Evolutionary conservation across 2,888 invertebrate genomes (phyloP).

Genomic region (Atrina japonica): DNA sequence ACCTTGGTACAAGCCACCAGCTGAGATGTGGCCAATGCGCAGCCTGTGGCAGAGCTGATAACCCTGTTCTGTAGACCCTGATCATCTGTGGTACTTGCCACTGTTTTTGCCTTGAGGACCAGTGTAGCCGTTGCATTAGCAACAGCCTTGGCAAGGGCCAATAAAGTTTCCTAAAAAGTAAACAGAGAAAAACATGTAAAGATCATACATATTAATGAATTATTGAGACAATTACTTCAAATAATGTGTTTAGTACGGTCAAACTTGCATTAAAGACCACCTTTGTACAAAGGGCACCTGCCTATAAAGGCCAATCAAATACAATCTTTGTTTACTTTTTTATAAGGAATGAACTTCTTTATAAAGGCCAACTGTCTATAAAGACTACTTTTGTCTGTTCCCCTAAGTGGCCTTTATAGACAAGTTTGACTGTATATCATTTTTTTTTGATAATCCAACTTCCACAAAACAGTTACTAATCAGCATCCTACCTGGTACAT

Average conservation of each 20-base stretch:
- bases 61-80: slow-evolving; percentile 91
- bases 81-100: slow-evolving; percentile 92
- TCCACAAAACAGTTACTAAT: no score
- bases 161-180: slow-evolving; percentile 88
- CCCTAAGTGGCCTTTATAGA: no score
- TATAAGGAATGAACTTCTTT: no score
- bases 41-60: slow-evolving; percentile 97
- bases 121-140: slow-evolving; percentile 98
- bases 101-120: slow-evolving; percentile 97
- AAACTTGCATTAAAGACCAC: no score
- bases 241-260: no score
- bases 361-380: no score
- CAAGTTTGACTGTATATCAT: no score
- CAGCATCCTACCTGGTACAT: slow-evolving; percentile 83
- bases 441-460: no score
- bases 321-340: no score
- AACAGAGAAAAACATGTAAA: not conserved
- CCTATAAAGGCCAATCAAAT: no score
- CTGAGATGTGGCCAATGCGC: slow-evolving; percentile 98
- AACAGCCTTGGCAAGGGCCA: slow-evolving; percentile 97
- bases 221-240: not conserved
- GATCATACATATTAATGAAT: not conserved
- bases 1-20: slow-evolving; percentile 98
- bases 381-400: no score
- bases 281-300: no score